Percentiles rank a stretch among this genome's conserved stretches.
These are phyloP conservation scores for Empidonax alnorum DNA, from an alignment of 2,113 vertebrate species.

Conservation along the genomic window DNA sequence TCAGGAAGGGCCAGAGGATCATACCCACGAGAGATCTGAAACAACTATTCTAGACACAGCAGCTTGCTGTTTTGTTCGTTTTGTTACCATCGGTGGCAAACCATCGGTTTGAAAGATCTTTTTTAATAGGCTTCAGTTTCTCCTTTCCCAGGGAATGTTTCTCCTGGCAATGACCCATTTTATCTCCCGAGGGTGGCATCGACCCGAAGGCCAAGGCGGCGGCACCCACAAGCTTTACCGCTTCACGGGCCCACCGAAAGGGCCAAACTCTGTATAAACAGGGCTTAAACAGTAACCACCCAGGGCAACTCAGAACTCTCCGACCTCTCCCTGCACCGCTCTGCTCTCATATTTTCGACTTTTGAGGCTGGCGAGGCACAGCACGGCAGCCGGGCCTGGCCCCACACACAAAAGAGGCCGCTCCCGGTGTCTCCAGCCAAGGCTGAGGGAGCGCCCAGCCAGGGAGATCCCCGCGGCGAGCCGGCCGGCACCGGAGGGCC, in stretches of 20 bases:
- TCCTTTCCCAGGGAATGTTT: background rate
- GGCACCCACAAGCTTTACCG: background rate
- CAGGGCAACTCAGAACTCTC: background rate
- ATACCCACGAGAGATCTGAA: background rate
- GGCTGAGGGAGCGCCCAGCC: background rate
- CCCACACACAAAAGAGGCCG: background rate
- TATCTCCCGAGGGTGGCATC: rapidly evolving
- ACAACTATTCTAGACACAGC: background rate
- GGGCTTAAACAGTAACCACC: background rate
- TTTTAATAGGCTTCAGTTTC: background rate
- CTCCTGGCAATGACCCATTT: rapidly evolving
- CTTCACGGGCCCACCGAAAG: background rate
- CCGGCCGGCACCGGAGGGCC: background rate
- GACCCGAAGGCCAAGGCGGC: background rate
- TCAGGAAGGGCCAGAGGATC: background rate
- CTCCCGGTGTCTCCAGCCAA: rapidly evolving
- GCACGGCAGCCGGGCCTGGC: background rate
- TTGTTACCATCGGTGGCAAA: background rate
- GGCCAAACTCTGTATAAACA: rapidly evolving
- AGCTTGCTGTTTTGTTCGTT: background rate
- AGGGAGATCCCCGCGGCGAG: rapidly evolving
- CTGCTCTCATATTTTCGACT: rapidly evolving
- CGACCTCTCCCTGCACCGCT: background rate
- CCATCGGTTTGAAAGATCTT: background rate
- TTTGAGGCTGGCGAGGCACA: rapidly evolving